Conservation (phyloP, 2,113 vertebrate species). For the Gnathonemus longibarbis region DNA sequence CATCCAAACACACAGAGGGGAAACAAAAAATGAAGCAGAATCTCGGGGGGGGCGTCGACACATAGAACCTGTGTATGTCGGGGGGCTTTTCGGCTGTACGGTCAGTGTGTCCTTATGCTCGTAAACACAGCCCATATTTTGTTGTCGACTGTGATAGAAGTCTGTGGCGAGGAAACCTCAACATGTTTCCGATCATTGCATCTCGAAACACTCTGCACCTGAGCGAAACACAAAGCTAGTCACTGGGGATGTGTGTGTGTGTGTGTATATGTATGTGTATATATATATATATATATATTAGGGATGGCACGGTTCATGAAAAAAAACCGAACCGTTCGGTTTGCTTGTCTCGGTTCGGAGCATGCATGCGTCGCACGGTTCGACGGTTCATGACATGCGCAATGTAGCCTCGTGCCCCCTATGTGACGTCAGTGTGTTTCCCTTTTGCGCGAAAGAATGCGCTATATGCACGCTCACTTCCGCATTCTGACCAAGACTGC, state of each 20-base stretch:
- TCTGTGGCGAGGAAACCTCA: background rate
- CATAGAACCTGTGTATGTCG: background rate
- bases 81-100: background rate
- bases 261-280: no score
- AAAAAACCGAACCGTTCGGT: no score
- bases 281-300: no score
- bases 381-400: no score
- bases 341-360: no score
- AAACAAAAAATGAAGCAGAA: background rate
- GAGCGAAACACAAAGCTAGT: background rate
- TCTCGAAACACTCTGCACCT: background rate
- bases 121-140: background rate
- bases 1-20: background rate
- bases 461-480: no score
- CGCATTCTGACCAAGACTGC: no score
- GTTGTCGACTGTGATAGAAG: background rate
- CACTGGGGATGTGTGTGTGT: background rate
- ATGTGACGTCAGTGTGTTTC: no score
- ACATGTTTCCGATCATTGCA: background rate
- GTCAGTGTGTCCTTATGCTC: background rate
- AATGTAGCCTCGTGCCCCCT: no score
- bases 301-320: no score
- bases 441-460: no score
- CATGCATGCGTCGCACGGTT: no score
- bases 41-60: background rate